A percentile compares a stretch with the other conserved stretches of the same genome.
phyloP scores from a whole-genome alignment of 1,140 invertebrate species.

The Trialeurodes vaporariorum region DNA sequence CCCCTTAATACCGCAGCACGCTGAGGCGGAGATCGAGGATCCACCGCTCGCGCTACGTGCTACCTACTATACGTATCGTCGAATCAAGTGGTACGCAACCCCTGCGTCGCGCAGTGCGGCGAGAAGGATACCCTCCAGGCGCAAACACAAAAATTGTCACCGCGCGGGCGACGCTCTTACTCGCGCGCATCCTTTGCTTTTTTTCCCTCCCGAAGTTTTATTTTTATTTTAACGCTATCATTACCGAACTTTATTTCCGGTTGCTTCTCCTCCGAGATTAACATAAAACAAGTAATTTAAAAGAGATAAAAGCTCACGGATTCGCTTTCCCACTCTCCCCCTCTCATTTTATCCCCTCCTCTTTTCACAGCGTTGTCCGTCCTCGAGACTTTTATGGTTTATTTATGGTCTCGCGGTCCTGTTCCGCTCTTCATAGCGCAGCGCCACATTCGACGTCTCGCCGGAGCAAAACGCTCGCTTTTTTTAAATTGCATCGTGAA shows the following conservation, averaged over 20 bases:
- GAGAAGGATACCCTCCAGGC: not conserved
- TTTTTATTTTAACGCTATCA: not conserved
- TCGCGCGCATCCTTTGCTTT: not conserved
- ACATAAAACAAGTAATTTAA: conserved; percentile 1
- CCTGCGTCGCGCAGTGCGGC: too few relatives aligned
- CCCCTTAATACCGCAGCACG: too few relatives aligned
- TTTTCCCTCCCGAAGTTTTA: not conserved
- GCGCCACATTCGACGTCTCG: not conserved
- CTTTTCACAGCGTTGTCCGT: not conserved
- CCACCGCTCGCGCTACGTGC: too few relatives aligned
- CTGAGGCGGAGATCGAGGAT: too few relatives aligned
- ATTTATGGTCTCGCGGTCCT: not conserved
- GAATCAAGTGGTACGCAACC: not conserved
- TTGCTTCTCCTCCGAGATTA: not conserved
- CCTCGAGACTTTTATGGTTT: not conserved
- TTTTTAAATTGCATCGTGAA: not conserved
- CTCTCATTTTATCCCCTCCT: too few relatives aligned
- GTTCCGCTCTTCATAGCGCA: too few relatives aligned
- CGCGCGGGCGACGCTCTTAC: too few relatives aligned
- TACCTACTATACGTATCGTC: too few relatives aligned
- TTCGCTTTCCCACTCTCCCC: not conserved
- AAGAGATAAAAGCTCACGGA: not conserved
- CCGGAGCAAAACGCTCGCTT: not conserved
- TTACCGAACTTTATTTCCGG: not conserved
- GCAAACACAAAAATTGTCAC: not conserved